These are phyloP conservation scores for Chrysolina oricalcia DNA, from an alignment of 2,888 invertebrate genomes.

Conservation along the genomic window DNA sequence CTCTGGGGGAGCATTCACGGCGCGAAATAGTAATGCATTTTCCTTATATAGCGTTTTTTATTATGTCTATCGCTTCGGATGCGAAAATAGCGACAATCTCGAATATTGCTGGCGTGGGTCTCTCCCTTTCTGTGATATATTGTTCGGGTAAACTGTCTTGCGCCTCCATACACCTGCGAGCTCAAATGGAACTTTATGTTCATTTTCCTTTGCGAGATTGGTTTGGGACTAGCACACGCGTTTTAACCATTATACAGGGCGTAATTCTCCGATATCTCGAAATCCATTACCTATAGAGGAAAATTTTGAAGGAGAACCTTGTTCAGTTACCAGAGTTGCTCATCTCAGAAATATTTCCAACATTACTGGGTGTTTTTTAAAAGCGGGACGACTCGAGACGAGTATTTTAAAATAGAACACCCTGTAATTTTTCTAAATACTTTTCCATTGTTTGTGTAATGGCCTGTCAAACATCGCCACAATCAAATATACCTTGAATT, in stretches of 20 bases:
- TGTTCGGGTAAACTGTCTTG: conserved; percentile 53
- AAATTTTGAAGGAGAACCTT: no score
- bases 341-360: no score
- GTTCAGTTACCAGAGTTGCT: no score
- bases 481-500: no score
- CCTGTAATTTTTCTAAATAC: no score
- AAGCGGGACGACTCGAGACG: no score
- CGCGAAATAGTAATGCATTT: conserved; percentile 72
- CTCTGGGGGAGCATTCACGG: conserved; percentile 69
- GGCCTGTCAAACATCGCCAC: no score
- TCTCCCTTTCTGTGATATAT: conserved; percentile 50
- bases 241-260: not conserved
- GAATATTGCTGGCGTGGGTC: conserved; percentile 68
- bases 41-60: conserved; percentile 73
- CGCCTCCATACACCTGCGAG: conserved; percentile 32
- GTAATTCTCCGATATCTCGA: no score
- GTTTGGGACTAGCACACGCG: not conserved
- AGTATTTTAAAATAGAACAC: no score
- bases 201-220: not conserved
- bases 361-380: no score
- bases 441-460: no score
- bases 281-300: no score
- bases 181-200: conserved; percentile 17
- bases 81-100: conserved; percentile 70
- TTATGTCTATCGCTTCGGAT: conserved; percentile 70